Conservation (phyloP, 2,113 vertebrate species). For the Anarhynchus alexandrinus region DNA sequence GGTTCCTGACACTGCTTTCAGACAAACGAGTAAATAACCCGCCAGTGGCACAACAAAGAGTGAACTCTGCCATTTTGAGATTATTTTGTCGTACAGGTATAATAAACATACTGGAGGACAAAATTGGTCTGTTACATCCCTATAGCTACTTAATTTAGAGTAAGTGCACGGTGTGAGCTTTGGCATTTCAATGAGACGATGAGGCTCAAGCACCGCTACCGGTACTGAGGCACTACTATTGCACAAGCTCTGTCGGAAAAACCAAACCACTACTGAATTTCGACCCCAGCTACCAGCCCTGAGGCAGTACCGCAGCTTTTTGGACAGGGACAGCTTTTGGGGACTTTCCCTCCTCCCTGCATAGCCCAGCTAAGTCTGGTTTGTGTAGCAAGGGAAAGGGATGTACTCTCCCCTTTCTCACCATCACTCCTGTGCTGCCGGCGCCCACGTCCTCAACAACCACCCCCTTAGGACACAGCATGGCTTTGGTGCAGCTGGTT, state of each 20-base stretch:
- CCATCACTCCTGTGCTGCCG: rapidly evolving
- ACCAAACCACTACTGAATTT: background rate
- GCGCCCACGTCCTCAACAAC: no score
- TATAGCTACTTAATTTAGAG: background rate
- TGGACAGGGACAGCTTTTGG: background rate
- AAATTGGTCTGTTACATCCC: background rate
- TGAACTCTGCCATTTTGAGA: background rate
- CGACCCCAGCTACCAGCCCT: no score
- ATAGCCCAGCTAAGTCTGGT: background rate
- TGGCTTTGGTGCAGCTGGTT: background rate
- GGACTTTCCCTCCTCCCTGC: background rate
- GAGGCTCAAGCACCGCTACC: background rate
- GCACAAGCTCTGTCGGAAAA: background rate
- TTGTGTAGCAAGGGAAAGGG: background rate
- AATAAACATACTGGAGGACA: background rate
- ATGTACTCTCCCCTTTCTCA: background rate
- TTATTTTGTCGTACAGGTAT: background rate
- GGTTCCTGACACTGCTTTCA: background rate
- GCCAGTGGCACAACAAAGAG: background rate
- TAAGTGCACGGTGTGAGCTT: background rate
- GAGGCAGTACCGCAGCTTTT: background rate
- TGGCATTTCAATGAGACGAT: background rate
- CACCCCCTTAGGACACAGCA: background rate
- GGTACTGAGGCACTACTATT: background rate
- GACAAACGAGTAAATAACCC: background rate